Base-by-base conservation (phyloP, 2,888 invertebrate species). In the Meghimatium bilineatum region DNA sequence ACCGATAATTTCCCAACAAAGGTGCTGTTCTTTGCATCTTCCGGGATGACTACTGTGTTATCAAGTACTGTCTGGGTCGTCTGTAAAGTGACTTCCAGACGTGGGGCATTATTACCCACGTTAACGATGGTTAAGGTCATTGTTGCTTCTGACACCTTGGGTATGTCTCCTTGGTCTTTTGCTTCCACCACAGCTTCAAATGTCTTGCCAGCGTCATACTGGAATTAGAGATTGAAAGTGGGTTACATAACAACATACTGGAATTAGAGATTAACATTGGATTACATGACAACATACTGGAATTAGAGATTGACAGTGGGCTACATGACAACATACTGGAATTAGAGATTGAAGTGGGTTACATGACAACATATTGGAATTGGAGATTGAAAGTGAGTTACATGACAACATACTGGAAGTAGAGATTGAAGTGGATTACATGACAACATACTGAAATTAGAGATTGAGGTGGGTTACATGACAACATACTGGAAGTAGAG, bases 1-100 rank as follows among this genome's bases (percentile, higher is more conserved):
- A 84, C 84, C 97, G 83, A 97, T 20, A 99, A 97, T 10, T 98
- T 98, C 0, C 98, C 98, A 2, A 99, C 98, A 38, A 98, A 96
- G 56, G 97, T 97, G 49, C 97, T 97, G 92, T 97, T 97, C 82
- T 95, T 95, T 0, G 98, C 97, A 93, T 98, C 90, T 88, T 94
- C 94, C 3, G 87, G 85, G 36, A 93, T 92, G 66, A 83, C 67
- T 14, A 90, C 87, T 20, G 94, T 94, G 12, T 96, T 96, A 92
- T 98, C 98, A 29, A 77, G 76, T 29, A 86, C 82, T n/a, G 85
- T 71, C 89, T 96, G 96, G n/a, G n/a, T n/a, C n/a, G n/a, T n/a
- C 88, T 97, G 96, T 82, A 98, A 94, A 93, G 97, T 97, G 32
- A 97, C 97, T 89, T 96, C 97, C 0, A 97, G 95, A 5, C 96